phyloP scores from a whole-genome alignment of 2,888 invertebrate genomes.

The Marasmarcha lunaedactyla region DNA sequence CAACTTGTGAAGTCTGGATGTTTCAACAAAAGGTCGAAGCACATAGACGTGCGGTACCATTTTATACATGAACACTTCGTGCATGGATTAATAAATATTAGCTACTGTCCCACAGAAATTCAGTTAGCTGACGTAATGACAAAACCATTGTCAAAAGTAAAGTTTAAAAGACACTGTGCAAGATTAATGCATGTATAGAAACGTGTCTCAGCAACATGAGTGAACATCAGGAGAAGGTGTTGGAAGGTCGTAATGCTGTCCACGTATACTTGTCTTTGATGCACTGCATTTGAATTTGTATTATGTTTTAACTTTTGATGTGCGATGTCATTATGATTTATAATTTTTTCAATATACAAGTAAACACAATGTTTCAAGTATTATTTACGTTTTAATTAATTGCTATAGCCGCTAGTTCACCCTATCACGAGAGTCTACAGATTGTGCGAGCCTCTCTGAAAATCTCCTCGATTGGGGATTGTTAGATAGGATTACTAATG shows the following conservation, averaged over 20 bases:
- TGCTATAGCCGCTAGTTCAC: no score
- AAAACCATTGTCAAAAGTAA: background rate
- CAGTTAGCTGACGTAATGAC: constrained; percentile 1
- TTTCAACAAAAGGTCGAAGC: constrained; percentile 4
- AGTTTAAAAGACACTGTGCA: background rate
- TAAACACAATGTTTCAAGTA: background rate
- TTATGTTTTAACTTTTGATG: no score
- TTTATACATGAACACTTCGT: background rate
- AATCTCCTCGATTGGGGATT: no score
- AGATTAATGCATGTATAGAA: no score
- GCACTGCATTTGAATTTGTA: no score
- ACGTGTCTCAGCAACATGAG: no score
- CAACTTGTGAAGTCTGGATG: constrained; percentile 2
- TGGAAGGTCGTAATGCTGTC: no score
- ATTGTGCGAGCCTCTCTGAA: no score
- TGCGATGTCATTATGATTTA: background rate
- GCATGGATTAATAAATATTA: background rate
- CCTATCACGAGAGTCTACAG: no score
- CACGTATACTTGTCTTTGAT: no score
- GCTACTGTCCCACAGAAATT: background rate
- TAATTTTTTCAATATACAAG: background rate
- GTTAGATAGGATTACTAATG: no score
- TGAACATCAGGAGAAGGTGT: no score
- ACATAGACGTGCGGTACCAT: constrained; percentile 3
- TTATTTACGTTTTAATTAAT: background rate